Base-by-base conservation (phyloP, 1,140 invertebrate genomes). In the Platorchestia sp. region DNA sequence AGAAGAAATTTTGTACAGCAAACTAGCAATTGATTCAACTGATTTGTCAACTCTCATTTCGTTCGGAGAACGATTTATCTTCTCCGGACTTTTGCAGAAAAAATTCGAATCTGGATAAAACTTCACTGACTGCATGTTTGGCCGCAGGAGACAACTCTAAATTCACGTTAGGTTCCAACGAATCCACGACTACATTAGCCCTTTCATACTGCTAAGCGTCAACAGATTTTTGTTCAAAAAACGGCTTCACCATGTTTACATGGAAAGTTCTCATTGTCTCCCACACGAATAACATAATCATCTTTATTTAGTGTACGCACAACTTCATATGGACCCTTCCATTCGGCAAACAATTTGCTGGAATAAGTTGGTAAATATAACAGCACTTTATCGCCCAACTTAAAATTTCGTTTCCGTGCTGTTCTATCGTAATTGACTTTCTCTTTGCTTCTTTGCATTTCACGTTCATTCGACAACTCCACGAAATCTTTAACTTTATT, bases 231-330 rank as follows among this genome's bases (percentile, higher is more conserved):
- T n/a, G 22, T 41, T n/a, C 86, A 41, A 27, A 89, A 89, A 89
- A 89, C 10, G 86, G 86, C 86, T 89, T 16, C n/a, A 89, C 10
- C 86, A 89, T 89, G 86, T 89, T 89, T 41, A 89, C 41, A n/a
- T n/a, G n/a, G n/a, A n/a, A n/a, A n/a, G n/a, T n/a, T n/a, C n/a
- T n/a, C n/a, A n/a, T 14, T 89, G 86, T 89, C 86, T 27, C 41
- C 41, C 19, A 89, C 41, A 7, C 86, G 86, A 89, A 89, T 42
- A 27, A 89, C 86, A 89, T 89, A 89, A 42, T 89, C 86, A 19
- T 27, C 86, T 41, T 16, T 41, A 89, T 89, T 89, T 89, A 89
- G 22, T 27, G 19, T 16, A 36, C 86, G 22, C 22, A 89, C 86
- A 89, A 89, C 41, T 42, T 89, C 86, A 41, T 89, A 89, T 10